Base-by-base conservation (phyloP, 92 coral and sea anemone genomes). In the Epizoanthus ramosus region DNA sequence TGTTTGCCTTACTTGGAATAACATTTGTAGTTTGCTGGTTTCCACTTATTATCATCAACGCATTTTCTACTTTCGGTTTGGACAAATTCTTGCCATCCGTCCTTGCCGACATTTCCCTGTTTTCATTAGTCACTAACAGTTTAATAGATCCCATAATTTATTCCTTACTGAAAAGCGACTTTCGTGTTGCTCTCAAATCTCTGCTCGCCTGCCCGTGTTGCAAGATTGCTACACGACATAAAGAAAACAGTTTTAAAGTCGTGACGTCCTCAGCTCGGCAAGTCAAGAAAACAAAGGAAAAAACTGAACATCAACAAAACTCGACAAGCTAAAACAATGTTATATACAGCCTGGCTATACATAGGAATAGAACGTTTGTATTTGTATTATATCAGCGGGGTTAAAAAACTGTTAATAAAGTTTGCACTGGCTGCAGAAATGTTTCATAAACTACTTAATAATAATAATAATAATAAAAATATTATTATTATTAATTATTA, bases 1-100 rank as follows among this genome's bases (percentile, higher is more conserved):
- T 95, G 50, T 93, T 95, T 41, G 98, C 98, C 15, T 79, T 95
- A 31, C 87, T 95, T 2, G 90, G 91, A 41, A 47, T 83, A 23
- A 93, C 97, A 0, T 95, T 95, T 67, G 84, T 88, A 15, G 89
- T 95, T 5, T 95, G 98, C 63, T 95, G 98, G 98, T 90, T 93
- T 41, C 98, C 98, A 12, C 79, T 93, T 9, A 91, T 95, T 23
- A 87, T 95, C 8, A 95, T 93, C 1, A 95, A 95, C 89, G 85
- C 87, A 19, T 83, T 95, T 57, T 89, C 76, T 28, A 94, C 90
- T 5, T 28, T 95, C 6, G 94, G 92, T 5, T 85, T 80, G 18
- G 88, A 79, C 3, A 73, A 90, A 15, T 68, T 80, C 8, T 83
- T 95, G 23, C 97, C 98, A 0, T 59, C 23, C 18, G 84, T 68